Conservation (phyloP, 1,140 invertebrate species). For the Ooceraea biroi region DNA sequence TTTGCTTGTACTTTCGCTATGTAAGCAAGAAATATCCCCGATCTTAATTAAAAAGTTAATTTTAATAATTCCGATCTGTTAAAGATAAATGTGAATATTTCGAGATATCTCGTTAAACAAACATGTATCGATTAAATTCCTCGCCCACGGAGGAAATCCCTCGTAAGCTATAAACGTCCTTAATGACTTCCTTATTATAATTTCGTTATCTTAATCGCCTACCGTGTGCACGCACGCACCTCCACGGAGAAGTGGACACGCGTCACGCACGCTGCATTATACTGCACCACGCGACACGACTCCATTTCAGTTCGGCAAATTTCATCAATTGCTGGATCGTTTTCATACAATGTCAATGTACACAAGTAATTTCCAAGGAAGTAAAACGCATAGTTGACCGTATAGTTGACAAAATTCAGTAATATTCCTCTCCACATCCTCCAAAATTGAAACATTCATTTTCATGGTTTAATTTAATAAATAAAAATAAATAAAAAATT, state of each 20-base stretch:
- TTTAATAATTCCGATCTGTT: constrained; percentile 9
- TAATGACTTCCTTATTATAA: constrained; percentile 65
- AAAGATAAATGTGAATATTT: background rate
- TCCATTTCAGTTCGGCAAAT: background rate
- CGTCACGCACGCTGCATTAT: constrained; percentile 10
- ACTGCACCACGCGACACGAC: background rate
- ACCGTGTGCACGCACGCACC: constrained; percentile 13
- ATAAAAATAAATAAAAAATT: background rate
- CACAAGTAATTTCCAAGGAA: background rate
- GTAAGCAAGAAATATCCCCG: too few species aligned
- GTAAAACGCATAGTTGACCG: background rate
- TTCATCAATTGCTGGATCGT: background rate
- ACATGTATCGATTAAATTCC: constrained; percentile 13
- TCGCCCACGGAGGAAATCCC: constrained; percentile 18
- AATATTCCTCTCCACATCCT: background rate
- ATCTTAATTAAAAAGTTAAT: constrained; percentile 7
- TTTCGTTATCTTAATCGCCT: constrained; percentile 60
- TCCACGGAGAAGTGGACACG: background rate
- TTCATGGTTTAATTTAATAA: background rate
- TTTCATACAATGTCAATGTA: too few species aligned
- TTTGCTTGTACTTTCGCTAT: too few species aligned
- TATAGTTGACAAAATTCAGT: background rate
- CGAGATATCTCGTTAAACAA: constrained; percentile 26
- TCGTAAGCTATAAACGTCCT: constrained; percentile 32
- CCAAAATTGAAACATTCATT: background rate